These are phyloP conservation scores for Pseudorhiza aurosa DNA, from an alignment of 30 jellyfish, hydroid and myxozoan species.

Conservation along the genomic window DNA sequence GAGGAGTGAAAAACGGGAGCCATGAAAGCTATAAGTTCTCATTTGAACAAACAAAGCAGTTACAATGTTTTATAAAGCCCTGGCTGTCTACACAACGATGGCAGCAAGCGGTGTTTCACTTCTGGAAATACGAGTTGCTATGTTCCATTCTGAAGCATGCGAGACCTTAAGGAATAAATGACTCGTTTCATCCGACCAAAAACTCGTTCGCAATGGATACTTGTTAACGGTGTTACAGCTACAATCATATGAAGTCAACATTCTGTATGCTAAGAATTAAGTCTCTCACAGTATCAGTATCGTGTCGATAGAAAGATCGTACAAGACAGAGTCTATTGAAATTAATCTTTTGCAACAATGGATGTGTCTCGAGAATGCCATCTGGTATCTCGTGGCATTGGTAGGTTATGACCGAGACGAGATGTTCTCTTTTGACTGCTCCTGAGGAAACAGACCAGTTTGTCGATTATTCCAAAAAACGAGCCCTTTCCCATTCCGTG, in stretches of 20 bases:
- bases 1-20: too few relatives aligned
- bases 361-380: conserved; percentile 66
- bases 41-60: too few relatives aligned
- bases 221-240: conserved; percentile 24
- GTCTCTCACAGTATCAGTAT: conserved; percentile 20
- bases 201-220: conserved; percentile 48
- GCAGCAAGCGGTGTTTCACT: too few relatives aligned
- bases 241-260: conserved; percentile 19
- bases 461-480: conserved; percentile 41
- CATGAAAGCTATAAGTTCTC: too few relatives aligned
- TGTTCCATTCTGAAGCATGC: conserved; percentile 14
- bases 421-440: conserved; percentile 48
- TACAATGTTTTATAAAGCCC: too few relatives aligned
- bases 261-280: conserved; percentile 5
- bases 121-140: conserved; percentile 18
- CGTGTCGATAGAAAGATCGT: conserved; percentile 1
- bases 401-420: conserved; percentile 37
- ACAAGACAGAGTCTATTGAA: conserved; percentile 30
- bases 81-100: too few relatives aligned
- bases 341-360: conserved; percentile 16
- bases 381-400: conserved; percentile 59
- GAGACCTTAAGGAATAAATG: neutral
- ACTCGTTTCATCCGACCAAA: conserved; percentile 23
- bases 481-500: too few relatives aligned
- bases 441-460: conserved; percentile 35